A percentile compares a stretch with the other conserved stretches of the same genome.
Conservation (phyloP, 2,888 invertebrate genomes). For the Drosophila kokeensis region DNA sequence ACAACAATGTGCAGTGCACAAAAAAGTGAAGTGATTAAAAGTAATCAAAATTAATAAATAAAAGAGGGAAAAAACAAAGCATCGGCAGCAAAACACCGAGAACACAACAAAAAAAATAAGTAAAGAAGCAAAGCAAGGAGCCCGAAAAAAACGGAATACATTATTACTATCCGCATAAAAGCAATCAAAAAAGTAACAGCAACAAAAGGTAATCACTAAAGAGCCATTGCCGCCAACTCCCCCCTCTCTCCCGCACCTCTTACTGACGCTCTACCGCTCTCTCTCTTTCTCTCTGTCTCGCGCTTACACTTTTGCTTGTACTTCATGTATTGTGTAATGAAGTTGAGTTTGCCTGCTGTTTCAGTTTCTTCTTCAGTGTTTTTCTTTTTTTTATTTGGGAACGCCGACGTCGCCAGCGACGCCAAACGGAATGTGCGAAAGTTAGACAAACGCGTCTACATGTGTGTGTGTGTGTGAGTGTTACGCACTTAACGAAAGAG, state of each 20-base stretch:
- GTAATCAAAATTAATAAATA: conserved; percentile 27
- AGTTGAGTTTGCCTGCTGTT: conserved; percentile 54
- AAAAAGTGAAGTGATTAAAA: conserved; percentile 63
- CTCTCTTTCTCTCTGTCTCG: not conserved
- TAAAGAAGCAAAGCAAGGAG: conserved; percentile 25
- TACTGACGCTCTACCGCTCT: not conserved
- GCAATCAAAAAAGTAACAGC: conserved; percentile 64
- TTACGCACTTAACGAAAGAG: conserved; percentile 20
- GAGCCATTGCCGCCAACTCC: conserved; percentile 35
- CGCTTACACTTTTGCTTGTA: conserved; percentile 12
- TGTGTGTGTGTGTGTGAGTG: not conserved
- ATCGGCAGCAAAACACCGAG: conserved; percentile 34
- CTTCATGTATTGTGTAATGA: conserved; percentile 80
- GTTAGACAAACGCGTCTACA: conserved; percentile 20
- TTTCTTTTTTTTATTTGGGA: conserved; percentile 17
- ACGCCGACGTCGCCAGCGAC: conserved; percentile 24
- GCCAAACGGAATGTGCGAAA: conserved; percentile 34
- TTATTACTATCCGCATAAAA: conserved; percentile 54
- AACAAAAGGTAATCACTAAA: conserved; percentile 60
- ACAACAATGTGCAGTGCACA: conserved; percentile 51
- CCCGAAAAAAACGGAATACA: conserved; percentile 43
- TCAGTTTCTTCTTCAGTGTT: conserved; percentile 18
- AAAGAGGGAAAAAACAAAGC: conserved; percentile 13
- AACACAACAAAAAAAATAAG: conserved; percentile 33
- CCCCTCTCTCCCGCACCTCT: not conserved